Conservation (phyloP, 2,888 invertebrate genomes). For the Meiosimyza decipiens region DNA sequence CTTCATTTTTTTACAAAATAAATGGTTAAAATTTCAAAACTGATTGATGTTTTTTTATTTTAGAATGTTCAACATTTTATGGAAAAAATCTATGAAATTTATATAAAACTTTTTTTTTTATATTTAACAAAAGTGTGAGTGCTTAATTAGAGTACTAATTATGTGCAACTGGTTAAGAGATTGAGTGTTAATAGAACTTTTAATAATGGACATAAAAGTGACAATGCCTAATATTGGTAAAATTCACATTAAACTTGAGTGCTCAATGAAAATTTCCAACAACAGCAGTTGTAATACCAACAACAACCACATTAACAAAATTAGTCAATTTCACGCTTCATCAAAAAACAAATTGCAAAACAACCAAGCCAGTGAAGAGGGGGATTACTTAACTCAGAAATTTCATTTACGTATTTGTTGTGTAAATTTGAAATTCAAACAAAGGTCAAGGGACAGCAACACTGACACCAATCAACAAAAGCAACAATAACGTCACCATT, state of each 20-base stretch:
- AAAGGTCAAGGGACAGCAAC: constrained; percentile 43
- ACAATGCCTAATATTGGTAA: no score
- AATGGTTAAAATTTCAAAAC: no score
- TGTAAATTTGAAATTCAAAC: constrained; percentile 49
- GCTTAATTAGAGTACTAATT: not conserved
- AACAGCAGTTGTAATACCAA: no score
- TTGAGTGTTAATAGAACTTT: constrained; percentile 39
- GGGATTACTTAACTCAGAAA: not conserved
- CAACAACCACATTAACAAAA: constrained; percentile 33
- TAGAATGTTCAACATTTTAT: no score
- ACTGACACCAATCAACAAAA: constrained; percentile 31
- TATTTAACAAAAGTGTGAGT: no score
- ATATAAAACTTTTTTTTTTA: no score
- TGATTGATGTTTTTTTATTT: no score
- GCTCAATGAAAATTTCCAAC: no score
- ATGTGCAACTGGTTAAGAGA: constrained; percentile 29
- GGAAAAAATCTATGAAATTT: no score
- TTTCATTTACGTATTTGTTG: not conserved
- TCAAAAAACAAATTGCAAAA: constrained; percentile 56
- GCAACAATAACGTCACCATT: constrained; percentile 21
- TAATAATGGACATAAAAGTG: not conserved
- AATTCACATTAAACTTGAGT: no score
- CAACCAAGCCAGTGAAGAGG: constrained; percentile 36
- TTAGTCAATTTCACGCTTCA: constrained; percentile 64
- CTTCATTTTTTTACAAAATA: no score